Evolutionary conservation across 2,797 vertebrate species (phyloP).

Genomic region (Thaleichthys pacificus): DNA sequence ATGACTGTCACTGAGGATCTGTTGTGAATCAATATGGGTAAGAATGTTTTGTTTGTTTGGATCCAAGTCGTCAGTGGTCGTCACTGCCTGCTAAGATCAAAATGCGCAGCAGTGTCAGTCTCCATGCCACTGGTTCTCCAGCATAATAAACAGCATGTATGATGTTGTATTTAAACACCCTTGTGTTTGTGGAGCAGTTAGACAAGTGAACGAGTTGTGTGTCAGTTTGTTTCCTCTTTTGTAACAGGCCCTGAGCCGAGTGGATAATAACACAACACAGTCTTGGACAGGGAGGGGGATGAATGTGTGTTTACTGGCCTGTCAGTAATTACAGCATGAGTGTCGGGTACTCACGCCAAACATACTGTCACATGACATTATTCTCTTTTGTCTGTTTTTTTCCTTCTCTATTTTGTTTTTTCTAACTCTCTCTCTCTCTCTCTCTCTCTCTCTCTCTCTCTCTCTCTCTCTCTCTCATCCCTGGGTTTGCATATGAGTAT

Average conservation of each 20-base stretch:
- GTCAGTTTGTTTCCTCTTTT: conserved; percentile 59
- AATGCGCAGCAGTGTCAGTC: conserved; percentile 14
- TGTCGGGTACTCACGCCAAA: conserved; percentile 16
- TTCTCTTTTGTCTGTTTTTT: neutral
- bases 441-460: neutral
- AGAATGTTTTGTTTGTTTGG: too few relatives aligned
- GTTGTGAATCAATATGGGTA: too few relatives aligned
- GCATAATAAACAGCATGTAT: conserved; percentile 53
- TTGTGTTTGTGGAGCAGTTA: conserved; percentile 32
- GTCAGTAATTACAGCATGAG: conserved; percentile 19
- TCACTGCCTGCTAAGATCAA: too few relatives aligned
- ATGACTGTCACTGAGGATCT: conserved; percentile 62
- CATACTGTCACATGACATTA: neutral
- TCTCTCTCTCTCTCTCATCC: neutral
- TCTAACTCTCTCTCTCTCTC: neutral
- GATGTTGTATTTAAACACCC: conserved; percentile 46
- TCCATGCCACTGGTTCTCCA: conserved; percentile 40
- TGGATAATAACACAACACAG: conserved; percentile 45
- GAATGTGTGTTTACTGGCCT: conserved; percentile 35
- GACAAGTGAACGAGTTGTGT: conserved; percentile 51
- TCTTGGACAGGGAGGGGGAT: conserved; percentile 17
- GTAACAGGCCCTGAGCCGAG: conserved; percentile 44
- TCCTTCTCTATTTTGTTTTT: neutral
- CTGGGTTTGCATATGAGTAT: conserved; percentile 7
- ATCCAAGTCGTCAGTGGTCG: too few relatives aligned